phyloP scores from a whole-genome alignment of 2,113 vertebrate genomes.

The Ploceus nigricollis region DNA sequence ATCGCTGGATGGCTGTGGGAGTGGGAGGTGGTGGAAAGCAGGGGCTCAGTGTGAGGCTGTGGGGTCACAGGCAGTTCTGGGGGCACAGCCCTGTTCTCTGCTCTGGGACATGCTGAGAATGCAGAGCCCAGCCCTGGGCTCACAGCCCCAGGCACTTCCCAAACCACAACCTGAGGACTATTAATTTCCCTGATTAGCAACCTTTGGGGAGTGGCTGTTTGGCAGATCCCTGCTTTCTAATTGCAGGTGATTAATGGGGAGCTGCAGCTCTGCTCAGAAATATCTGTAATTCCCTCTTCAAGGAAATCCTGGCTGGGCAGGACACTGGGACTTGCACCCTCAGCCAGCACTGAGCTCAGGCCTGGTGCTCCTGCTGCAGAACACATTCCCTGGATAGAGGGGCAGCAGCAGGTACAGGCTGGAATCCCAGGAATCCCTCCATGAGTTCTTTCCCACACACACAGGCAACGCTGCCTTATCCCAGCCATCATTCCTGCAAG shows the following conservation, averaged over 20 bases:
- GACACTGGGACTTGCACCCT: background rate
- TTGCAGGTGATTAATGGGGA: conserved; percentile 72
- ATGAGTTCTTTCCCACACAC: fast-evolving
- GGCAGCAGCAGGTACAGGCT: background rate
- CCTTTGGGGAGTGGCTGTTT: conserved; percentile 57
- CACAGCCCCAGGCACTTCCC: background rate
- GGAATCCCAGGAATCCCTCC: background rate
- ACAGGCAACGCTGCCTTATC: background rate
- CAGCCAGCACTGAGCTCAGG: background rate
- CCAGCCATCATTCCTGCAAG: background rate
- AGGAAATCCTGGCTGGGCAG: conserved; percentile 42
- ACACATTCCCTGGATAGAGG: background rate
- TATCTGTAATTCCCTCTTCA: conserved; percentile 58
- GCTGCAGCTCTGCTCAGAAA: conserved; percentile 43
- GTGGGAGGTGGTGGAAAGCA: background rate
- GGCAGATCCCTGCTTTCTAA: conserved; percentile 60
- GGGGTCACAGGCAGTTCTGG: fast-evolving
- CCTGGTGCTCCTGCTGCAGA: background rate
- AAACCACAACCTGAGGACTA: background rate
- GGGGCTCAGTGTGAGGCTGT: fast-evolving
- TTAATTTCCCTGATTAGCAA: conserved; percentile 39
- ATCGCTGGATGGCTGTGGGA: background rate
- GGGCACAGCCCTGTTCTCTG: background rate
- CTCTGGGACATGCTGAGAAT: fast-evolving
- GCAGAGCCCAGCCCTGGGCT: background rate